Evolutionary conservation across 2,113 vertebrate species (phyloP).

Genomic region (Paramormyrops kingsleyae): DNA sequence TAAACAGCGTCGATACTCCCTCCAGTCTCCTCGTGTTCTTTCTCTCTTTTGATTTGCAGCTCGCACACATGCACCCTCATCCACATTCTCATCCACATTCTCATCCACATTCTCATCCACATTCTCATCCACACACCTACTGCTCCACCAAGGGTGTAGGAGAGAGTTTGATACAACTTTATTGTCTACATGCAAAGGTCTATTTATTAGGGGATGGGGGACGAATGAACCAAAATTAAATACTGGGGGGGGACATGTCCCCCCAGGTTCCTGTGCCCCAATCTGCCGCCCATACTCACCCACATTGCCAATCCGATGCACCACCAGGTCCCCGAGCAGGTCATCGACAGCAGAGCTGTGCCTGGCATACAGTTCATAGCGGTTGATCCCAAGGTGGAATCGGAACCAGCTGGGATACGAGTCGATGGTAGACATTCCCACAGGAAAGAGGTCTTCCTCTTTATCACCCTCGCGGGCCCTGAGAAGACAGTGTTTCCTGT

Average conservation of each 20-base stretch:
- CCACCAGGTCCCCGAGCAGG: conserved; percentile 76
- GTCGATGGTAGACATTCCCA: conserved; percentile 42
- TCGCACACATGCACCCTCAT: not conserved
- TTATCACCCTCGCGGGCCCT: not conserved
- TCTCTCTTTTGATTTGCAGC: not conserved
- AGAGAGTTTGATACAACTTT: not conserved
- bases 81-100: not conserved
- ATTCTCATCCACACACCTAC: not conserved
- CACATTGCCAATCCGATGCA: conserved; percentile 82
- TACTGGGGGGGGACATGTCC: not conserved
- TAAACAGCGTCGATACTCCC: not conserved
- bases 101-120: not conserved
- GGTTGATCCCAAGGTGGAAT: conserved; percentile 94
- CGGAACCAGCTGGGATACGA: conserved; percentile 96
- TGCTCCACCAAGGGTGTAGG: not conserved
- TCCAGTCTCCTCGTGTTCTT: not conserved
- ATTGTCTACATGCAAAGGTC: not conserved
- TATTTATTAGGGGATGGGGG: not conserved
- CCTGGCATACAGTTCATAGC: conserved; percentile 85
- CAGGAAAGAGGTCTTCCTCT: not conserved
- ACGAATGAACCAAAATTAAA: not conserved
- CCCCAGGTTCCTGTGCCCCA: not conserved
- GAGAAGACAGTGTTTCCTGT: not conserved
- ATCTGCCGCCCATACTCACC: not conserved
- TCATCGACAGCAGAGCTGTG: conserved; percentile 74